phyloP scores from a whole-genome alignment of 2,888 invertebrate genomes.

The Pollenia amentaria region DNA sequence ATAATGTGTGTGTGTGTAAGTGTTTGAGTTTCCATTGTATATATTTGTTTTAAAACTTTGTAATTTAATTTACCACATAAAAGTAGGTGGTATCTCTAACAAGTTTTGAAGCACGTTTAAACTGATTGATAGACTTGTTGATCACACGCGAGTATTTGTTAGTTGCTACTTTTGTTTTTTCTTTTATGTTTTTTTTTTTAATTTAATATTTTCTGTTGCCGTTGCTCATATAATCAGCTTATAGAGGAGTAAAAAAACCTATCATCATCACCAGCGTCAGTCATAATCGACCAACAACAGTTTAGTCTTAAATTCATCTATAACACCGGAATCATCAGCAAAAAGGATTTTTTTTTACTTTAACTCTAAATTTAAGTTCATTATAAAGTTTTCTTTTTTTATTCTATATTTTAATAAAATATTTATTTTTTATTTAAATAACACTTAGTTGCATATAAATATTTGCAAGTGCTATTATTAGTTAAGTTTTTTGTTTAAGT shows the following conservation, averaged over 20 bases:
- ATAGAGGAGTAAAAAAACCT: slow-evolving; percentile 4
- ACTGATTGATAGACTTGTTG: slow-evolving; percentile 74
- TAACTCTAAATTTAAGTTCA: slow-evolving; percentile 60
- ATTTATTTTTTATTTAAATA: slow-evolving; percentile 27
- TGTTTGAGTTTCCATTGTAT: slow-evolving; percentile 44
- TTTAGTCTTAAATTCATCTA: neutral
- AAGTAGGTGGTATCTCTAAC: slow-evolving; percentile 71
- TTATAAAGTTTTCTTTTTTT: slow-evolving; percentile 49
- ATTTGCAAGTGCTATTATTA: slow-evolving; percentile 52
- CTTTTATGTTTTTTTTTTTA: slow-evolving; percentile 19
- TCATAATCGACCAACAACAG: neutral
- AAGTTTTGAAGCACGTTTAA: slow-evolving; percentile 73
- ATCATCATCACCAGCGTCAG: slow-evolving; percentile 20
- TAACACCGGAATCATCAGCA: slow-evolving; percentile 13
- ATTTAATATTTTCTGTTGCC: neutral
- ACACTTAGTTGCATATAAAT: slow-evolving; percentile 24
- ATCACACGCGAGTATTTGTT: slow-evolving; percentile 63
- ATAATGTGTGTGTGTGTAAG: neutral
- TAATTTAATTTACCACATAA: slow-evolving; percentile 74
- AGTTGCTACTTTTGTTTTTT: slow-evolving; percentile 50
- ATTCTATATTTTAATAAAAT: slow-evolving; percentile 1
- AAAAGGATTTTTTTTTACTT: slow-evolving; percentile 22
- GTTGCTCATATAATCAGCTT: slow-evolving; percentile 42
- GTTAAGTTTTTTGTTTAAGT: slow-evolving; percentile 24
- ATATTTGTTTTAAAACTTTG: slow-evolving; percentile 72